phyloP scores from a whole-genome alignment of 2,888 invertebrate genomes.

The Magallana nippona region DNA sequence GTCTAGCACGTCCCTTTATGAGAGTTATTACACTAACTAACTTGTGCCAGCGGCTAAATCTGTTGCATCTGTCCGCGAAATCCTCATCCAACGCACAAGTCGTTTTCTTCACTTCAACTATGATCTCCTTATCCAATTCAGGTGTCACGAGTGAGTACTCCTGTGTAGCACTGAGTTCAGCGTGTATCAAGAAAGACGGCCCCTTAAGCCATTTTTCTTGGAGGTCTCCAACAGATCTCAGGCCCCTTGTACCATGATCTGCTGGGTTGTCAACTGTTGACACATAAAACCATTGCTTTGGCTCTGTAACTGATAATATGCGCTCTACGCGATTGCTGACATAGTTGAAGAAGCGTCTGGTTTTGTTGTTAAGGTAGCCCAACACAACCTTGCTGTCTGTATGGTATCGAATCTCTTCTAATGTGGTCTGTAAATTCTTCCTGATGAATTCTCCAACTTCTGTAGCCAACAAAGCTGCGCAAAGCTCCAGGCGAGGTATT shows the following conservation, averaged over 20 bases:
- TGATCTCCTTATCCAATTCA: background rate
- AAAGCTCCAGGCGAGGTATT: slow-evolving; percentile 45
- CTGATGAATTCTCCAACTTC: slow-evolving; percentile 37
- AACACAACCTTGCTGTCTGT: slow-evolving; percentile 46
- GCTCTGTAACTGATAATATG: too few species aligned
- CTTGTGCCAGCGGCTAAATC: background rate
- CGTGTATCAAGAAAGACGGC: too few species aligned
- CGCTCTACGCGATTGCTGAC: slow-evolving; percentile 38
- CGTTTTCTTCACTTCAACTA: background rate
- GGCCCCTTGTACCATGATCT: background rate
- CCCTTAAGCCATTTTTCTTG: background rate
- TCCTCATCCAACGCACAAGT: background rate
- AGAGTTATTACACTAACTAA: background rate
- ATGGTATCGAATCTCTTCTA: slow-evolving; percentile 5
- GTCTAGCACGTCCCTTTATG: too few species aligned
- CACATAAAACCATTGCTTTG: background rate
- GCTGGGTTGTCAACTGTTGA: slow-evolving; percentile 32
- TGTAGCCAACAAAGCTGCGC: slow-evolving; percentile 35
- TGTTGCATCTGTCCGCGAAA: background rate
- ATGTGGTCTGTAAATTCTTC: slow-evolving; percentile 4
- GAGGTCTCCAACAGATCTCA: background rate
- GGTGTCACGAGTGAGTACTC: background rate
- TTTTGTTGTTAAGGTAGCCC: slow-evolving; percentile 39
- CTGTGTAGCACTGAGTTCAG: background rate
- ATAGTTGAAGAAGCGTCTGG: slow-evolving; percentile 46